These are phyloP conservation scores for Chromobotia macracanthus DNA, from an alignment of 2,797 vertebrate species.

Conservation along the genomic window DNA sequence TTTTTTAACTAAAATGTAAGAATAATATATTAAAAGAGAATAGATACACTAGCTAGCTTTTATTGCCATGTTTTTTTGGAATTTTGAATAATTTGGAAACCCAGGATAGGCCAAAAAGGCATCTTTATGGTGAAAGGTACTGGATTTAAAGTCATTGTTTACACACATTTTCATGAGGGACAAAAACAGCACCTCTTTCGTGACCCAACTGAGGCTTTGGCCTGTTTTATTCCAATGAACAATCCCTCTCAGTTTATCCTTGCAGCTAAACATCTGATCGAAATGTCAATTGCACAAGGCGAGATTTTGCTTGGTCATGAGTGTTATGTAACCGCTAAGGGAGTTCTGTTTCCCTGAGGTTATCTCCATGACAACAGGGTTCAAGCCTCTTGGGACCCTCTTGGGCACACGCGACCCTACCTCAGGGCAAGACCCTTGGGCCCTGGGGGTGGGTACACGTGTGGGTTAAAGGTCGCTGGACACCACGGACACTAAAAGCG, in stretches of 20 bases:
- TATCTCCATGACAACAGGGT: constrained; percentile 56
- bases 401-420: constrained; percentile 56
- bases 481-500: constrained; percentile 29
- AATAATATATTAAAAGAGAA: background rate
- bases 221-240: background rate
- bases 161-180: background rate
- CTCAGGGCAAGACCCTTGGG: constrained; percentile 30
- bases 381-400: constrained; percentile 41
- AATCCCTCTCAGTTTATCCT: background rate
- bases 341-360: constrained; percentile 51
- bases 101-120: background rate
- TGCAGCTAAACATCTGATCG: constrained; percentile 17
- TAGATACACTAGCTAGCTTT: background rate
- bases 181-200: background rate
- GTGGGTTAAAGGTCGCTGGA: constrained; percentile 55
- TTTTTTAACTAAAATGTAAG: background rate
- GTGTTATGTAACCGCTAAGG: constrained; percentile 57
- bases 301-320: constrained; percentile 39
- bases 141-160: background rate
- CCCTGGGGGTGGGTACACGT: constrained; percentile 33
- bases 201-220: background rate
- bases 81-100: background rate
- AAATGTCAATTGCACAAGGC: constrained; percentile 10
- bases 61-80: background rate
- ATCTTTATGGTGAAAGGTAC: background rate